Evolutionary conservation across 2,113 vertebrate genomes (phyloP).

Genomic region (Rhinolophus sinicus): DNA sequence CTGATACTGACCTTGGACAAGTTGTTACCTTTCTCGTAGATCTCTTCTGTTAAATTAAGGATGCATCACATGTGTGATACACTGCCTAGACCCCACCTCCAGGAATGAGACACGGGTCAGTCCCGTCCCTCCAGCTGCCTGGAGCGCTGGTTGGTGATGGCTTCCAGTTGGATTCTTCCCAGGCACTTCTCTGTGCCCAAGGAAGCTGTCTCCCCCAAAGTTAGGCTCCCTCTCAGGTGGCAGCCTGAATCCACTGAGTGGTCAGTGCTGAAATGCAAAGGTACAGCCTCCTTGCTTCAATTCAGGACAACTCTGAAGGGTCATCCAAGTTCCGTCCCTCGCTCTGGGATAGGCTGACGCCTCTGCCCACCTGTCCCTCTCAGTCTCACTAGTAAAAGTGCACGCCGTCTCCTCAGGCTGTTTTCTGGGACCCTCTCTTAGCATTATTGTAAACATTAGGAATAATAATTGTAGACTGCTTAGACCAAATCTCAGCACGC

Average conservation of each 20-base stretch:
- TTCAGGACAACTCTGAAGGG: background rate
- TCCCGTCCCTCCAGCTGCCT: background rate
- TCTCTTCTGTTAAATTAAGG: background rate
- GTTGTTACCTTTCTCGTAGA: background rate
- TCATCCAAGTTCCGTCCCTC: background rate
- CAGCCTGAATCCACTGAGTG: background rate
- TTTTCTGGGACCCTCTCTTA: background rate
- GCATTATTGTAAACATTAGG: background rate
- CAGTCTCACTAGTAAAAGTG: background rate
- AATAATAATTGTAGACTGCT: background rate
- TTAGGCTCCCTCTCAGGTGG: background rate
- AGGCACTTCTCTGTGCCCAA: background rate
- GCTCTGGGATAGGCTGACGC: background rate
- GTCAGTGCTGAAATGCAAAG: background rate
- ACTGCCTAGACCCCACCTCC: background rate
- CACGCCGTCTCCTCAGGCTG: background rate
- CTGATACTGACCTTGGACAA: background rate
- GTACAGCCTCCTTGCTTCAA: background rate
- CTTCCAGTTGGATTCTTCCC: background rate
- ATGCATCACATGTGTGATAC: background rate
- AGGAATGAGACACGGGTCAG: background rate
- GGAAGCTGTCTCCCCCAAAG: background rate
- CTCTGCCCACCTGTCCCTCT: background rate
- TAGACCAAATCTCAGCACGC: background rate
- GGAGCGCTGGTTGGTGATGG: background rate